phyloP scores from a whole-genome alignment of 2,888 invertebrate genomes.

The Chloromyia formosa region DNA sequence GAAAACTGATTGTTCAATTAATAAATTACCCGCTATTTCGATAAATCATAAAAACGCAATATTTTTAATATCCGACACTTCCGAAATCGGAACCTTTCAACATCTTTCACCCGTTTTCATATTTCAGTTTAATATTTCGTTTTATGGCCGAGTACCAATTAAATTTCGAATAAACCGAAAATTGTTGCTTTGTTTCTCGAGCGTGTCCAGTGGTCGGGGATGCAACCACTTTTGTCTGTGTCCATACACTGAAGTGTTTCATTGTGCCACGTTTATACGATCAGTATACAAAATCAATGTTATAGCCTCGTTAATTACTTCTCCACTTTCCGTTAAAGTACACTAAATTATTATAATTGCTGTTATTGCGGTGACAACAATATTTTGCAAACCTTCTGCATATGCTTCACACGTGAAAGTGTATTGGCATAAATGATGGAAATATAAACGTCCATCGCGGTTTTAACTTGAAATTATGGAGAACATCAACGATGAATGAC shows the following conservation, averaged over 20 bases:
- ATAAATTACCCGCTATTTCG: not conserved
- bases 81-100: not conserved
- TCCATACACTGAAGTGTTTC: not conserved
- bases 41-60: not conserved
- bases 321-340: constrained; percentile 18
- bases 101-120: not conserved
- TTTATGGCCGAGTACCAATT: constrained; percentile 23
- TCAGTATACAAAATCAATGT: constrained; percentile 24
- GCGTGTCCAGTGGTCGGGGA: not conserved
- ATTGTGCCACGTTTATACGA: not conserved
- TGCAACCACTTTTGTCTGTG: not conserved
- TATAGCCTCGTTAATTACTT: constrained; percentile 42
- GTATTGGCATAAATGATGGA: constrained; percentile 17
- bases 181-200: not conserved
- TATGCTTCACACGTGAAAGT: not conserved
- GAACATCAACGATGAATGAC: not conserved
- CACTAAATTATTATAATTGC: constrained; percentile 38
- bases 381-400: constrained; percentile 6
- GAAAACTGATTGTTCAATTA: too few relatives aligned
- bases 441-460: constrained; percentile 3
- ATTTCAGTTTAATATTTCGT: constrained; percentile 15
- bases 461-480: constrained; percentile 33
- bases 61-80: not conserved
- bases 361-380: constrained; percentile 38
- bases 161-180: constrained; percentile 26